Evolutionary conservation across 2,888 invertebrate species (phyloP), one percentile per base, ranked within the genome.

Genomic region (Marasmarcha lunaedactyla): DNA sequence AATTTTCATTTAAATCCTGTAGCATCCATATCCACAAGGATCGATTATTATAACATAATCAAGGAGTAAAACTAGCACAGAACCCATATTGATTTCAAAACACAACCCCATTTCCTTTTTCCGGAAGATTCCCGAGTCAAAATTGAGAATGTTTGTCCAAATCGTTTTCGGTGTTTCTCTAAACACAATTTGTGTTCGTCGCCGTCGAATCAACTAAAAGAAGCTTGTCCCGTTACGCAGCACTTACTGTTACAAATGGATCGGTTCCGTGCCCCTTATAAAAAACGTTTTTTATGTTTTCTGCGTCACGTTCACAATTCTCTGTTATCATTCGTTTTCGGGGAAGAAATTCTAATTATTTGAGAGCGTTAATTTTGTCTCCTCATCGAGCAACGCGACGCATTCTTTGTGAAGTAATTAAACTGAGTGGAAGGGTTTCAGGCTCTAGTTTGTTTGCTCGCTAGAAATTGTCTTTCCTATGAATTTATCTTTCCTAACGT

Each of bases 401-500:
- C 83, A 81, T 83, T 83, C 83, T 83, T 83, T 78, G 81, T 72
- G 70, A 81, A 83, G 81, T 81, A 83, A 83, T 83, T 83, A 83
- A 83, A 79, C 77, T 69, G 78, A 81, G 79, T 78, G 71, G 78
- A 83, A 81, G 81, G 83, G 83, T 79, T 74, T 69, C 73, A 65
- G 67, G 63, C 57, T 70, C 63, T 78, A 81, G 83, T 81, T 81
- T 81, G 81, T 83, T 83, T 81, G 79, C 78, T 78, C 73, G 67
- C 66, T 64, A 72, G 57, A 76, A 81, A 81, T 81, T 81, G 71
- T 74, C 73, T 77, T 78, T 74, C 60, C 77, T 72, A 79, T 78
- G 72, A 72, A 73, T 67, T 69, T 65, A 65, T 72, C 70, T 72
- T 70, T 64, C 36, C 35, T 20, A 7, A 20, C 20, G 20, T 20